Evolutionary conservation across 2,113 vertebrate species (phyloP).

Genomic region (Garra rufa): DNA sequence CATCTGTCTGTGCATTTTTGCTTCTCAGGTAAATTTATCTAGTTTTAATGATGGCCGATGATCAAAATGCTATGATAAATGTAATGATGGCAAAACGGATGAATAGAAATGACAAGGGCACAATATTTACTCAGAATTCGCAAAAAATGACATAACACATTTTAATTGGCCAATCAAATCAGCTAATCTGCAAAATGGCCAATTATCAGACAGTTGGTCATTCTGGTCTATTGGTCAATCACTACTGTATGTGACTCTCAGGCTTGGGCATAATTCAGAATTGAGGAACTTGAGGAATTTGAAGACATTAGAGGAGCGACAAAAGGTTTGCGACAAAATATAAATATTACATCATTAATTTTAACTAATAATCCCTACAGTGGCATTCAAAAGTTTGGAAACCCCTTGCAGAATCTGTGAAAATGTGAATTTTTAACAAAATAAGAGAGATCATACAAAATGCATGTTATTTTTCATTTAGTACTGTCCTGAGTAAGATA

Average conservation of each 20-base stretch:
- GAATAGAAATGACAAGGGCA: background rate
- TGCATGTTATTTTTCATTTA: too few relatives aligned
- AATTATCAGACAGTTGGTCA: background rate
- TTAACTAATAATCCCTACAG: background rate
- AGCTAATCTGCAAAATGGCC: background rate
- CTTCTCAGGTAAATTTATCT: background rate
- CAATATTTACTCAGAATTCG: background rate
- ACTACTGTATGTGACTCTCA: background rate
- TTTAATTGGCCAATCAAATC: background rate
- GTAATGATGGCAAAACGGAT: background rate
- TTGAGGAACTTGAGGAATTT: background rate
- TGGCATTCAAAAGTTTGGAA: too few relatives aligned
- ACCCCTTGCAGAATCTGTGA: too few relatives aligned
- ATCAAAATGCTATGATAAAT: background rate
- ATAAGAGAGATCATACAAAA: too few relatives aligned
- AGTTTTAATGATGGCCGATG: background rate
- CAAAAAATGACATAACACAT: background rate
- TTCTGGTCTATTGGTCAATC: background rate
- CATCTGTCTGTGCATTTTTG: background rate
- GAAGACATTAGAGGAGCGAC: background rate
- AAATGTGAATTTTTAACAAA: too few relatives aligned
- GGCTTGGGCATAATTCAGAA: constrained; percentile 11
- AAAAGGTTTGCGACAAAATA: background rate
- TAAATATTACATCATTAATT: background rate
- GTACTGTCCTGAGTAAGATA: too few relatives aligned